These are phyloP conservation scores for Podabrus alpinus DNA, from an alignment of 2,888 invertebrate genomes.

Conservation along the genomic window DNA sequence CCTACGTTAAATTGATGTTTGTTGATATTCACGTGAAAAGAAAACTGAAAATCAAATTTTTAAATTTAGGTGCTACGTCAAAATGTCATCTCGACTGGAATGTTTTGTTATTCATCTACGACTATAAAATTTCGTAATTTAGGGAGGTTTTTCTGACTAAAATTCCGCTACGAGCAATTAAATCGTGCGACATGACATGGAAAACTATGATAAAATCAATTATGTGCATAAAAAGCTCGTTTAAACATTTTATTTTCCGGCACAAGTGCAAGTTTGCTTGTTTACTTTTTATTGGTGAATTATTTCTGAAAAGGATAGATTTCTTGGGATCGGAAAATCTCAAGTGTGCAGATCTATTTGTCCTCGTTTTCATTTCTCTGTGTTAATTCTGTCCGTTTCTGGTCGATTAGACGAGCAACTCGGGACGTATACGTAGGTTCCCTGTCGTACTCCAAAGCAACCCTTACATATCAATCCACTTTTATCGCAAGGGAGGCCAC, in stretches of 20 bases:
- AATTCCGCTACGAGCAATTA: not conserved
- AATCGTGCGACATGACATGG: not conserved
- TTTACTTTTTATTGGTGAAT: constrained; percentile 12
- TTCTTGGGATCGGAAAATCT: constrained; percentile 18
- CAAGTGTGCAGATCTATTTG: constrained; percentile 21
- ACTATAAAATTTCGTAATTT: not conserved
- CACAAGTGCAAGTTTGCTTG: not conserved
- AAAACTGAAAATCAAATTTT: not conserved
- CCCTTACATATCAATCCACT: constrained; percentile 23
- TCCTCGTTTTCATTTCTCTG: constrained; percentile 17
- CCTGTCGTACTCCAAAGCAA: constrained; percentile 18
- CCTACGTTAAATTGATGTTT: not conserved
- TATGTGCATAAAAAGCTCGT: not conserved
- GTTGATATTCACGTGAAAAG: not conserved
- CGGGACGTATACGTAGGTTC: constrained; percentile 25
- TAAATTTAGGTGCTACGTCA: not conserved
- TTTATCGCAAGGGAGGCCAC: constrained; percentile 19
- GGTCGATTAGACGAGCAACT: constrained; percentile 27
- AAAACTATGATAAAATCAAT: not conserved
- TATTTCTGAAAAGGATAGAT: constrained; percentile 10
- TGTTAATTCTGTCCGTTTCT: constrained; percentile 28
- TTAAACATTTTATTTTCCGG: not conserved
- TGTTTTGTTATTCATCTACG: not conserved
- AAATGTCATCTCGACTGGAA: not conserved
- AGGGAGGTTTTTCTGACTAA: not conserved